phyloP scores from a whole-genome alignment of 1,140 invertebrate species.

The Elysia chlorotica region DNA sequence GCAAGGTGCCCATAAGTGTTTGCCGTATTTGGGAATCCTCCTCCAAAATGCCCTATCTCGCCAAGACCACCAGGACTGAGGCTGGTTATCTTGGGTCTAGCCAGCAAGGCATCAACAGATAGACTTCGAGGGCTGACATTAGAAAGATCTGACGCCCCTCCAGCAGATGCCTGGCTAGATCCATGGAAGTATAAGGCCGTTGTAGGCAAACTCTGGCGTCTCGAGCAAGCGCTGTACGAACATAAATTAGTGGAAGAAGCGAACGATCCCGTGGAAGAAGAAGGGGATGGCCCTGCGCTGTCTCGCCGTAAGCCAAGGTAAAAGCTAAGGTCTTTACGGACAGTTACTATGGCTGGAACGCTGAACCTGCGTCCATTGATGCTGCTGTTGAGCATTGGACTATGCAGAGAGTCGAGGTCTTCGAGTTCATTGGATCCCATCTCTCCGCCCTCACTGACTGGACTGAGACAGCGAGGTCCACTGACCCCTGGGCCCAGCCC shows the following conservation, averaged over 20 bases:
- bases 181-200: slow-evolving; percentile 27
- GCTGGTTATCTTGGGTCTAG: slow-evolving; percentile 44
- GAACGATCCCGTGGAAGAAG: slow-evolving; percentile 26
- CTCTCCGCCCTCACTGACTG: slow-evolving; percentile 30
- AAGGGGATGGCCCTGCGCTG: slow-evolving; percentile 21
- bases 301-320: slow-evolving; percentile 40
- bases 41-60: slow-evolving; percentile 22
- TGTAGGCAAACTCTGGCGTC: slow-evolving; percentile 36
- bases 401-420: too few species aligned
- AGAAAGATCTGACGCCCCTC: neutral
- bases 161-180: too few species aligned
- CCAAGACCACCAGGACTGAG: slow-evolving; percentile 39
- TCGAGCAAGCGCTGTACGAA: too few species aligned
- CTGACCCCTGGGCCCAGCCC: too few species aligned
- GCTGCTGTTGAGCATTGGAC: too few species aligned
- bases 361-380: slow-evolving; percentile 38
- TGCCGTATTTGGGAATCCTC: too few species aligned
- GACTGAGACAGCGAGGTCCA: slow-evolving; percentile 37
- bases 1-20: too few species aligned
- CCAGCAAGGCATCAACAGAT: slow-evolving; percentile 39
- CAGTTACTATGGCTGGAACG: slow-evolving; percentile 33
- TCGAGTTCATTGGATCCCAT: too few species aligned
- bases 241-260: too few species aligned
- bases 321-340: slow-evolving; percentile 39
- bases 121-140: slow-evolving; percentile 21